A percentile compares a stretch with the other conserved stretches of the same genome.
Evolutionary conservation across 2,888 invertebrate species (phyloP).

Genomic region (Tridacna gigas): DNA sequence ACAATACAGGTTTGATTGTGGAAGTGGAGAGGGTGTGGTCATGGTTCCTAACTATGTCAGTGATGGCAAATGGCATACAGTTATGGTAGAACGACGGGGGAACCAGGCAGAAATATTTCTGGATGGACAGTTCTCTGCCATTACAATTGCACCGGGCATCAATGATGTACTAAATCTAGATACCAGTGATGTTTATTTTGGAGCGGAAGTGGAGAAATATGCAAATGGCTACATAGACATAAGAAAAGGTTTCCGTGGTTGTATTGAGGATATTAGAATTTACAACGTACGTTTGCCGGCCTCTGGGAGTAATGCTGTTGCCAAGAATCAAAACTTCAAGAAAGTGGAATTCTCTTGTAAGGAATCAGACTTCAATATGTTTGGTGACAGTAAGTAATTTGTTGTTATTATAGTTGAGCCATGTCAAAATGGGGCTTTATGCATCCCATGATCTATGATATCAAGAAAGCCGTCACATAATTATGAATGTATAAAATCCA

Average conservation of each 20-base stretch:
- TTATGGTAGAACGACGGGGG: slow-evolving; percentile 91
- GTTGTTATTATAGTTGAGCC: too few relatives aligned
- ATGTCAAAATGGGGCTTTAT: too few relatives aligned
- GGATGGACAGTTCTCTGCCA: slow-evolving; percentile 90
- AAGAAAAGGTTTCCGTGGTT: slow-evolving; percentile 94
- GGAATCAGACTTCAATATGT: slow-evolving; percentile 67
- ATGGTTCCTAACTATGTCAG: slow-evolving; percentile 91
- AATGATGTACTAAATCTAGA: slow-evolving; percentile 94
- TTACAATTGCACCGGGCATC: slow-evolving; percentile 90
- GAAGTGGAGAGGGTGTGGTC: slow-evolving; percentile 94
- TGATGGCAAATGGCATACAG: slow-evolving; percentile 94
- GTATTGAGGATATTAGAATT: slow-evolving; percentile 94
- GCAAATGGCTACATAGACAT: slow-evolving; percentile 85
- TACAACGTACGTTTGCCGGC: slow-evolving; percentile 90
- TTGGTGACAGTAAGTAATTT: slow-evolving; percentile 65
- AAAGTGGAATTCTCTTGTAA: slow-evolving; percentile 85
- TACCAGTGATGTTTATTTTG: slow-evolving; percentile 92
- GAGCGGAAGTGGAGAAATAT: slow-evolving; percentile 89
- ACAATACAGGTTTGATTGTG: slow-evolving; percentile 96
- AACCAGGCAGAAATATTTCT: slow-evolving; percentile 92
- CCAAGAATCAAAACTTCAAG: slow-evolving; percentile 83
- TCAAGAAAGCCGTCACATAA: too few relatives aligned
- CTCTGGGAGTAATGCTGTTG: slow-evolving; percentile 85
- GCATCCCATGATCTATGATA: too few relatives aligned
- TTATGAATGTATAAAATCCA: too few relatives aligned